phyloP scores from a whole-genome alignment of 2,888 invertebrate species.

The Odontomyia ornata region DNA sequence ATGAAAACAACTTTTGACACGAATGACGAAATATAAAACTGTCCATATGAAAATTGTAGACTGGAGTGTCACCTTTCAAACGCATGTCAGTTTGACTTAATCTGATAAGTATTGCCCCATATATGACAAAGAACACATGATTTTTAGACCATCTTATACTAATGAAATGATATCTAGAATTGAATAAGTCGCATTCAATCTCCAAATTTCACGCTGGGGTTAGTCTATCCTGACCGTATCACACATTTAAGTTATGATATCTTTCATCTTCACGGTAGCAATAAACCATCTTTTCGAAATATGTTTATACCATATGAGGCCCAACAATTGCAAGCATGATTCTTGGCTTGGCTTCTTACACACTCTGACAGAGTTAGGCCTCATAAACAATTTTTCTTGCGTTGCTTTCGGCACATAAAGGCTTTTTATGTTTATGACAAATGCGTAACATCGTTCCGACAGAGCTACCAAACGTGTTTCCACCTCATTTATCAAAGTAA shows the following conservation, averaged over 20 bases:
- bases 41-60: too few relatives aligned
- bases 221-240: neutral
- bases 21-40: too few relatives aligned
- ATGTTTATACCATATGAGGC: neutral
- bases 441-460: conserved; percentile 47
- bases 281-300: conserved; percentile 28
- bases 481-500: conserved; percentile 53
- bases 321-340: neutral
- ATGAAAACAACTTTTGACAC: too few relatives aligned
- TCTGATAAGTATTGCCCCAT: too few relatives aligned
- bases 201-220: too few relatives aligned
- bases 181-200: too few relatives aligned
- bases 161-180: too few relatives aligned
- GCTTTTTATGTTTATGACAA: conserved; percentile 47
- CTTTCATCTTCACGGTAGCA: conserved; percentile 43
- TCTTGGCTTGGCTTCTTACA: neutral
- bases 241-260: conserved; percentile 19
- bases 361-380: neutral
- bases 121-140: too few relatives aligned
- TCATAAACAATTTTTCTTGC: conserved; percentile 36
- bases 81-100: too few relatives aligned
- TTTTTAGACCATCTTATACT: too few relatives aligned
- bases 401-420: conserved; percentile 32
- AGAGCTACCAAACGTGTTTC: conserved; percentile 51
- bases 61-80: too few relatives aligned